Evolutionary conservation across 37 sponge, comb jelly and placozoan genomes (phyloP), one percentile per base, ranked within the genome.

Genomic region (Chondrosia reniformis): DNA sequence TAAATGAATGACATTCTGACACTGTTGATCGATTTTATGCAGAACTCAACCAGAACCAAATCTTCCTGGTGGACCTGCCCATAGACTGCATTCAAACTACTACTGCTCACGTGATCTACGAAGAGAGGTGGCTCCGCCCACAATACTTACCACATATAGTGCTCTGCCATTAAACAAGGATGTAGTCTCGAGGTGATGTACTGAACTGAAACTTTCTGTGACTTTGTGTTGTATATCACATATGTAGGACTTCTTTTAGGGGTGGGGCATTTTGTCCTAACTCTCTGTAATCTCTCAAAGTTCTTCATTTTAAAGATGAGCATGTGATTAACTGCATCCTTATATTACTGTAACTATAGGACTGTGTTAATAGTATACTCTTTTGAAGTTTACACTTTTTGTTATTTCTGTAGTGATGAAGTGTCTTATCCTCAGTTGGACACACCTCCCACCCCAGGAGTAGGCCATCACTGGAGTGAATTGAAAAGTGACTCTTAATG

Each of bases 31-130:
- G 17, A 52, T 52, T n/a, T n/a, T n/a, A n/a, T 34, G 33, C 19
- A 86, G 94, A 28, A 87, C 90, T n/a, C 80, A 79, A 31, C 55
- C 76, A 25, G 79, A 84, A 8, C 90, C 94, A 63, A 86, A 89
- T 36, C 81, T 93, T 3, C 94, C 94, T n/a, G 76, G 33, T 4
- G 94, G 94, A 31, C 72, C 77, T 3, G 90, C 90, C 49, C 90
- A 89, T 61, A 86, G 55, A 46, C 71, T 93, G 62, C 81, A 80
- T 34, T 34, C 46, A 21, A 93, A 93, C 55, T 89, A 93, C 80
- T 93, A 93, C 78, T 86, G 58, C 79, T 43, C 44, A 15, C 55
- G 90, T 27, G 94, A 93, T 63, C 27, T 30, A 5, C 62, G 89
- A 21, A 64, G 94, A 28, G 78, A 25, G 30, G 84, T 89, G 40